Evolutionary conservation across 2,888 invertebrate species (phyloP).

Genomic region (Acrocyrtus sp.): DNA sequence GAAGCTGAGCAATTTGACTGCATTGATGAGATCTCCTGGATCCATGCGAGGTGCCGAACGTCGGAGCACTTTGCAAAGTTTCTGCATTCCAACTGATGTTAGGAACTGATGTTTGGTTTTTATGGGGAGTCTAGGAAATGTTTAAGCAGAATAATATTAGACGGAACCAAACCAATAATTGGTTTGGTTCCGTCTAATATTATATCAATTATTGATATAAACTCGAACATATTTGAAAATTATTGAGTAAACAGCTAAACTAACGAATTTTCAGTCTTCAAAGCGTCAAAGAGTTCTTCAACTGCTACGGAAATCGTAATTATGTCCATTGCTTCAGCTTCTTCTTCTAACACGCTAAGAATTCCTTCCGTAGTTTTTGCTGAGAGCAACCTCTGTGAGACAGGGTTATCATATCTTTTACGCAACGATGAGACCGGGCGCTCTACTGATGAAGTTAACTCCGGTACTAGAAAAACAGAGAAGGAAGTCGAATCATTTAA

Average conservation of each 20-base stretch:
- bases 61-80: conserved; percentile 72
- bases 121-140: too few species aligned
- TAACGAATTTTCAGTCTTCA: conserved; percentile 39
- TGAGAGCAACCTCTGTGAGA: conserved; percentile 12
- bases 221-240: too few species aligned
- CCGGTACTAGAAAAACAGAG: neutral
- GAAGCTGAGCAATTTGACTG: conserved; percentile 72
- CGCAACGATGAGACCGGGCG: too few species aligned
- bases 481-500: too few species aligned
- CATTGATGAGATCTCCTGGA: conserved; percentile 71
- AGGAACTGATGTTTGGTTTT: conserved; percentile 68
- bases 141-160: conserved; percentile 7
- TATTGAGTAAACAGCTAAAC: too few species aligned
- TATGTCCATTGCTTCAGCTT: conserved; percentile 21
- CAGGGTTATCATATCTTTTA: conserved; percentile 22
- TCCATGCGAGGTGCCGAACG: conserved; percentile 70
- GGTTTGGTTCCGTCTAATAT: too few species aligned
- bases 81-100: conserved; percentile 71
- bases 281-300: conserved; percentile 29
- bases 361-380: conserved; percentile 16
- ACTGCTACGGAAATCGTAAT: conserved; percentile 16
- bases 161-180: conserved; percentile 1
- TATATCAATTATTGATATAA: neutral
- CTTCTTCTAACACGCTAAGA: conserved; percentile 14
- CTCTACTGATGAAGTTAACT: neutral